Evolutionary conservation across 2,888 invertebrate genomes (phyloP).

Genomic region (Dioctria linearis): DNA sequence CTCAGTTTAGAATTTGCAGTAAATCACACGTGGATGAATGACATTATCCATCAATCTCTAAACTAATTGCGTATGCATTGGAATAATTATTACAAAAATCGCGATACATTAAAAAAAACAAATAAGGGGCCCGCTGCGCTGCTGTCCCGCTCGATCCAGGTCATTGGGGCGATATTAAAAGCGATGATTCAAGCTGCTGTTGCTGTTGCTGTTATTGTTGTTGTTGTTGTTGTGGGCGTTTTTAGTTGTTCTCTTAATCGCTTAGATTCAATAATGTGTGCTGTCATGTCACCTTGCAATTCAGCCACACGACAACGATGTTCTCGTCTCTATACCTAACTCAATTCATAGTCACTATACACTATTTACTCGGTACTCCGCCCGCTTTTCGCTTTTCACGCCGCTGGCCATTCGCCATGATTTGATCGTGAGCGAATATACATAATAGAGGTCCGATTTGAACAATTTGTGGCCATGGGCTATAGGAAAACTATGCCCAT

Average conservation of each 20-base stretch:
- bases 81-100: slow-evolving; percentile 28
- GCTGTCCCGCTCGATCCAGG: slow-evolving; percentile 13
- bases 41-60: slow-evolving; percentile 38
- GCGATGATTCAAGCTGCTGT: slow-evolving; percentile 29
- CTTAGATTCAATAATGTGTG: slow-evolving; percentile 38
- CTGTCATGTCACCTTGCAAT: slow-evolving; percentile 43
- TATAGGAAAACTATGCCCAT: not conserved
- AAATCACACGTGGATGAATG: slow-evolving; percentile 31
- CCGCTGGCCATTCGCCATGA: not conserved
- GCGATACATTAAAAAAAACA: slow-evolving; percentile 35
- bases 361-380: not conserved
- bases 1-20: slow-evolving; percentile 10
- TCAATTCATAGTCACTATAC: too few relatives aligned
- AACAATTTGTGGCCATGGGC: not conserved
- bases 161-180: slow-evolving; percentile 29
- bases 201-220: too few relatives aligned
- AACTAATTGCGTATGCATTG: slow-evolving; percentile 40
- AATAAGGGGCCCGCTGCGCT: not conserved
- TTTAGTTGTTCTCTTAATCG: slow-evolving; percentile 44
- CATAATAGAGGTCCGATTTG: not conserved
- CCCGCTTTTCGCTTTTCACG: not conserved
- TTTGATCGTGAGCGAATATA: not conserved
- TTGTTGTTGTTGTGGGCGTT: slow-evolving; percentile 16
- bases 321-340: not conserved
- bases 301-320: not conserved